Conservation (phyloP, 2,888 invertebrate species). For the Mechanitis mazaeus region DNA sequence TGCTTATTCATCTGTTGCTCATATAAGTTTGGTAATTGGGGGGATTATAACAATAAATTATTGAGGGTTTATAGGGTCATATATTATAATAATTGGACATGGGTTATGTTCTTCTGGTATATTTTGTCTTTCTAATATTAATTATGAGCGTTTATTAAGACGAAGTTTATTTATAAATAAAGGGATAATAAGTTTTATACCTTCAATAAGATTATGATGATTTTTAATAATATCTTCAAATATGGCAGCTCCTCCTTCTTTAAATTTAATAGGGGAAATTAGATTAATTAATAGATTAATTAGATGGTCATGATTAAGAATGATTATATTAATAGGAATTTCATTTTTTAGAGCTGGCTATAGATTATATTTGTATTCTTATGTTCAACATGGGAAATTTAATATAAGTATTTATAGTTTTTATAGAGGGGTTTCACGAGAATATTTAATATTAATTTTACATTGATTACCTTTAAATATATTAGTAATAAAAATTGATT, state of each 20-base stretch:
- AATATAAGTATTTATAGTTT: conserved; percentile 65
- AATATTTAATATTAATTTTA: conserved; percentile 78
- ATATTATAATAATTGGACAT: conserved; percentile 80
- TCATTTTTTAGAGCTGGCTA: conserved; percentile 81
- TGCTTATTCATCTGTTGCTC: conserved; percentile 84
- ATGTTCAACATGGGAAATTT: conserved; percentile 77
- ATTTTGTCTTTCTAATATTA: conserved; percentile 81
- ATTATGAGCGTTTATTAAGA: conserved; percentile 77
- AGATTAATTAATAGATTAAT: conserved; percentile 78
- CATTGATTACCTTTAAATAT: conserved; percentile 81
- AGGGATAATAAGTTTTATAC: conserved; percentile 77
- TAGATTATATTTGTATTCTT: conserved; percentile 80
- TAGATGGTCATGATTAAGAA: conserved; percentile 64
- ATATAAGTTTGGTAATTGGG: conserved; percentile 80
- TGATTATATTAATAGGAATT: conserved; percentile 74
- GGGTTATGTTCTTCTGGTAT: conserved; percentile 80
- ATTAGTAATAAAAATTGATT: conserved; percentile 75
- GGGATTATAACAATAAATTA: conserved; percentile 76
- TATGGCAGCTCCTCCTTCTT: conserved; percentile 81
- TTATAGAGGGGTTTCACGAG: conserved; percentile 61
- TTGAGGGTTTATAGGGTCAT: conserved; percentile 71
- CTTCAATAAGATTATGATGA: conserved; percentile 77
- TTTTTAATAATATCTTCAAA: conserved; percentile 80
- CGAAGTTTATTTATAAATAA: conserved; percentile 81
- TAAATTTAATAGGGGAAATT: conserved; percentile 83